Conservation (phyloP, 2,797 vertebrate genomes). For the Apogon talboti region DNA sequence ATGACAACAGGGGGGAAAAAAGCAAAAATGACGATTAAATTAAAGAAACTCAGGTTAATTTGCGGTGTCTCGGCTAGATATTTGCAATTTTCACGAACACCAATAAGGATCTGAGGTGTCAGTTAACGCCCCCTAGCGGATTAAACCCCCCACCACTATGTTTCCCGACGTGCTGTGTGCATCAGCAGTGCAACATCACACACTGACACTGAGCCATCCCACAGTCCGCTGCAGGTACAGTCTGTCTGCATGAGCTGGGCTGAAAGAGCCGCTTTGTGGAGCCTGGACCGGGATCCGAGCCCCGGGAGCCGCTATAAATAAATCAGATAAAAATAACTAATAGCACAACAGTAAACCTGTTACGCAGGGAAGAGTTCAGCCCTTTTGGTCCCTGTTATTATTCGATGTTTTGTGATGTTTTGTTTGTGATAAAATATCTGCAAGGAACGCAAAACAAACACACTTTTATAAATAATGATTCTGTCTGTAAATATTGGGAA, state of each 20-base stretch:
- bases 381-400: background rate
- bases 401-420: background rate
- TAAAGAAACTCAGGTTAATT: background rate
- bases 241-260: background rate
- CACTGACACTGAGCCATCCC: constrained; percentile 8
- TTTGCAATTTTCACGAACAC: constrained; percentile 6
- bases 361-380: background rate
- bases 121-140: constrained; percentile 77
- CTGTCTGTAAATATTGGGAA: too few species aligned
- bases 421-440: background rate
- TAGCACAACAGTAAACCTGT: background rate
- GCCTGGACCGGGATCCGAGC: background rate
- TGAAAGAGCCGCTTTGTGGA: background rate
- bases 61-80: constrained; percentile 3
- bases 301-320: background rate
- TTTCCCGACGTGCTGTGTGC: constrained; percentile 4
- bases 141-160: background rate
- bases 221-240: background rate
- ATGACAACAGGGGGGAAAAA: too few species aligned
- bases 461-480: too few species aligned
- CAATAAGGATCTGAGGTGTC: constrained; percentile 31
- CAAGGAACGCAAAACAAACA: too few species aligned
- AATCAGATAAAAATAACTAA: constrained; percentile 3
- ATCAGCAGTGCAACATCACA: constrained; percentile 27
- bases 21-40: background rate